These are phyloP conservation scores for Diachasma alloeum DNA, from an alignment of 1,140 invertebrate genomes.

Conservation along the genomic window DNA sequence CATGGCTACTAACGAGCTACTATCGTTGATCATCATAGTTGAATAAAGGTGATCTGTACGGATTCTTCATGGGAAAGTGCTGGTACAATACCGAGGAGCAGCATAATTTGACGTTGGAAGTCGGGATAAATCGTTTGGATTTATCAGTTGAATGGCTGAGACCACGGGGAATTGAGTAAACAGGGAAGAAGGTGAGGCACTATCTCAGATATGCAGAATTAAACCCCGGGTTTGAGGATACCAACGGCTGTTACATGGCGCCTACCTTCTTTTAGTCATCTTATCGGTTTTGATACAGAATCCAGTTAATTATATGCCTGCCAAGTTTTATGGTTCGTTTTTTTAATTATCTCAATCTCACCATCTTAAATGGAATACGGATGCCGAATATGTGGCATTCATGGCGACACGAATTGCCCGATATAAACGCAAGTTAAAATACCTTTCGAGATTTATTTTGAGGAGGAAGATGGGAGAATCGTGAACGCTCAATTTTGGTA, in stretches of 20 bases:
- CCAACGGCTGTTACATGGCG: background rate
- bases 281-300: background rate
- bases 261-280: background rate
- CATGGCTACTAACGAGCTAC: background rate
- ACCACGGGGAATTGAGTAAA: background rate
- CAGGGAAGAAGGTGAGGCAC: too few relatives aligned
- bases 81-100: background rate
- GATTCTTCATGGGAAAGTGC: background rate
- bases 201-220: too few relatives aligned
- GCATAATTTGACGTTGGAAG: background rate
- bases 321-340: background rate
- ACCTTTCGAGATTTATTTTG: background rate
- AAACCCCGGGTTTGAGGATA: too few relatives aligned
- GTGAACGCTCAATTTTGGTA: too few relatives aligned
- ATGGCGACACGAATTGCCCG: slow-evolving; percentile 21
- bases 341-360: background rate
- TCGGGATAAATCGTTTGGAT: background rate
- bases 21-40: slow-evolving; percentile 5
- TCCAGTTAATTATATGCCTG: background rate
- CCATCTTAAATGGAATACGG: background rate
- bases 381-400: slow-evolving; percentile 1
- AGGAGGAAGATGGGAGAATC: too few relatives aligned
- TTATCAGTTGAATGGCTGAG: background rate
- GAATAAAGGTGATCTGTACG: background rate
- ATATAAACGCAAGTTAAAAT: slow-evolving; percentile 14